These are phyloP conservation scores for Liposcelis brunnea DNA, from an alignment of 2,888 invertebrate genomes.

Conservation along the genomic window DNA sequence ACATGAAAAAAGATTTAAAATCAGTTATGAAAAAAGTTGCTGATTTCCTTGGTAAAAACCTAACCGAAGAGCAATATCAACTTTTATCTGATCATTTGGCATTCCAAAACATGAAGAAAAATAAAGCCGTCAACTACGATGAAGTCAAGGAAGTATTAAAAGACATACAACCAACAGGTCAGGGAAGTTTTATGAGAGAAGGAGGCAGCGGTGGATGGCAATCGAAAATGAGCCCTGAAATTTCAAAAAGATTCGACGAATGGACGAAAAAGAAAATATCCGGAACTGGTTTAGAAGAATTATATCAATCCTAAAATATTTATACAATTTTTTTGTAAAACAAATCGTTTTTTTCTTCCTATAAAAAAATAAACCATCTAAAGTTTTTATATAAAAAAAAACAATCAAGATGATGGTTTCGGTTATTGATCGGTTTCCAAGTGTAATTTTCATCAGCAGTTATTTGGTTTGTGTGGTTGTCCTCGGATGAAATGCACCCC, in stretches of 20 bases:
- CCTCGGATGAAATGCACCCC: too few species aligned
- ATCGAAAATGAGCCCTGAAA: slow-evolving; percentile 19
- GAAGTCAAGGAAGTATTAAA: background rate
- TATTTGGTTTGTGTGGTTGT: too few species aligned
- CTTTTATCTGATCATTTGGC: background rate
- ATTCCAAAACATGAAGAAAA: background rate
- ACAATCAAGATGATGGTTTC: too few species aligned
- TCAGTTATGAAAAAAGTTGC: background rate
- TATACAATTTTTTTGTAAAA: too few species aligned
- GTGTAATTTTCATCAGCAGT: too few species aligned
- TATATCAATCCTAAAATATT: background rate
- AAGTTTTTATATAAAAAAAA: too few species aligned
- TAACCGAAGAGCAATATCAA: slow-evolving; percentile 1
- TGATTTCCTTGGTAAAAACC: background rate
- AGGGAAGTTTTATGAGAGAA: slow-evolving; percentile 27
- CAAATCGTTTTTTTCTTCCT: too few species aligned
- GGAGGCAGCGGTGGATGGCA: slow-evolving; percentile 28
- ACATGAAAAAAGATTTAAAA: slow-evolving; percentile 19
- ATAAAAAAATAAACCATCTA: too few species aligned
- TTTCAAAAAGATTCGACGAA: slow-evolving; percentile 22
- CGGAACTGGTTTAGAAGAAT: background rate
- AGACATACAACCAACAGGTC: too few species aligned
- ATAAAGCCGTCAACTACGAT: slow-evolving; percentile 4
- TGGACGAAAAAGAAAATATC: slow-evolving; percentile 16
- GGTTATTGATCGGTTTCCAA: too few species aligned